These are phyloP conservation scores for Prosopocoilus inquinatus DNA, from an alignment of 2,888 invertebrate species.

Conservation along the genomic window DNA sequence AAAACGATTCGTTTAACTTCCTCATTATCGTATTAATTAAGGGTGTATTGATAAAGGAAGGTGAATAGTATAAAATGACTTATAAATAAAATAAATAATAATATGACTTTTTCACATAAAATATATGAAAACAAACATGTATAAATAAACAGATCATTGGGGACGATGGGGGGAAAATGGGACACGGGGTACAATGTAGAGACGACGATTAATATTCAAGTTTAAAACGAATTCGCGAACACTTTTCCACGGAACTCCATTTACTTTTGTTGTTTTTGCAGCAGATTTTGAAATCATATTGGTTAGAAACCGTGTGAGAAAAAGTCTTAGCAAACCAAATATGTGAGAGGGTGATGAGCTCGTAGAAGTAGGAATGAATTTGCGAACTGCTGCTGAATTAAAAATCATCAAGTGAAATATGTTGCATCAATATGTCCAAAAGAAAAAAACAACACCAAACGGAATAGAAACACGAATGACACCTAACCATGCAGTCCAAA, in stretches of 20 bases:
- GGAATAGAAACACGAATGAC: neutral
- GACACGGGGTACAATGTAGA: too few species aligned
- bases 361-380: neutral
- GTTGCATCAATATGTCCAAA: neutral
- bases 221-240: too few species aligned
- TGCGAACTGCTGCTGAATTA: conserved; percentile 1
- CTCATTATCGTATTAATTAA: too few species aligned
- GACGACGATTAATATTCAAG: too few species aligned
- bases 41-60: too few species aligned
- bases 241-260: neutral
- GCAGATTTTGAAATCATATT: neutral
- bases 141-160: too few species aligned
- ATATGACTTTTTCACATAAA: too few species aligned
- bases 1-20: too few species aligned
- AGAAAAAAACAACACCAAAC: neutral
- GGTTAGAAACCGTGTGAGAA: neutral
- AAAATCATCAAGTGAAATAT: neutral
- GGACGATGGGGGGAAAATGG: too few species aligned
- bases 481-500: neutral
- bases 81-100: too few species aligned
- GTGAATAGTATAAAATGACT: too few species aligned
- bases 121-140: too few species aligned
- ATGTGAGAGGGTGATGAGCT: neutral
- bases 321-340: neutral
- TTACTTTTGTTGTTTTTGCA: neutral